These are phyloP conservation scores for Toxotes jaculatrix DNA, from an alignment of 2,113 vertebrate genomes.

Conservation along the genomic window DNA sequence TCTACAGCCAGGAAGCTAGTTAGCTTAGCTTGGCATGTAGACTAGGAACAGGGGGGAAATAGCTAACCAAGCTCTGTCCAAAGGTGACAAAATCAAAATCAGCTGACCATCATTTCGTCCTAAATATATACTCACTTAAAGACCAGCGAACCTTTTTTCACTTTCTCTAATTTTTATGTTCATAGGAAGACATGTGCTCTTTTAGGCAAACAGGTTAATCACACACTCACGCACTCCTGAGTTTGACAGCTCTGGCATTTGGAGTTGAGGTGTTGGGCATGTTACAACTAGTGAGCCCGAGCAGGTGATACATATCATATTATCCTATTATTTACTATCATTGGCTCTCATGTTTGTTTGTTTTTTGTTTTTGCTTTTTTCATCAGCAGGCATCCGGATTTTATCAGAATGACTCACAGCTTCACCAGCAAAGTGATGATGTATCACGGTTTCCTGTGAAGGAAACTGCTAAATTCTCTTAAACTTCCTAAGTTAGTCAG, in stretches of 20 bases:
- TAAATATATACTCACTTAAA: too few relatives aligned
- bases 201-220: background rate
- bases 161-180: background rate
- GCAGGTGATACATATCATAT: conserved; percentile 13
- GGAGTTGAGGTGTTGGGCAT: conserved; percentile 33
- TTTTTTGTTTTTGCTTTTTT: conserved; percentile 11
- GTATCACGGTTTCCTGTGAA: background rate
- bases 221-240: conserved; percentile 12
- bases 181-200: background rate
- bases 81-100: background rate
- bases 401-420: conserved; percentile 4
- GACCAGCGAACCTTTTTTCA: background rate
- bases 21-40: background rate
- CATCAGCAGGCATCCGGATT: background rate
- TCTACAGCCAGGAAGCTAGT: too few relatives aligned
- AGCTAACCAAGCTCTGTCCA: background rate
- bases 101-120: too few relatives aligned
- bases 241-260: conserved; percentile 46
- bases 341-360: background rate
- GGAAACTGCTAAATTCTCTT: background rate
- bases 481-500: background rate
- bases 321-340: background rate
- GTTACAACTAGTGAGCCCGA: conserved; percentile 45
- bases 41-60: background rate
- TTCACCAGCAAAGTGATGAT: background rate